Conservation (phyloP, 2,113 vertebrate genomes). For the Condylura cristata region DNA sequence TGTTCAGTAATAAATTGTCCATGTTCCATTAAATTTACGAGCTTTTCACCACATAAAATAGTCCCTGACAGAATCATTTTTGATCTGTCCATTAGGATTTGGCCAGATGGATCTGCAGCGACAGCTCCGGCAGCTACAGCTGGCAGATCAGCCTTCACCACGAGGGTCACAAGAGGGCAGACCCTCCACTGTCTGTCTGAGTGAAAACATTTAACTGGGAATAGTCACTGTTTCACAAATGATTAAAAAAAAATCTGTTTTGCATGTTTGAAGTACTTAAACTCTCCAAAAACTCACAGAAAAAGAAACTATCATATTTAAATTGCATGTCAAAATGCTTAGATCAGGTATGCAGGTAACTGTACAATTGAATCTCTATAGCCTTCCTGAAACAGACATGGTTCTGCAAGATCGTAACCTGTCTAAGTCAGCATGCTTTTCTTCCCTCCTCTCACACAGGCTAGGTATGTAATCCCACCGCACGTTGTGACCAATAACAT, state of each 20-base stretch:
- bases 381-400: background rate
- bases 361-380: background rate
- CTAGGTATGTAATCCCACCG: background rate
- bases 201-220: background rate
- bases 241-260: background rate
- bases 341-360: background rate
- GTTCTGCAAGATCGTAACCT: background rate
- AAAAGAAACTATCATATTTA: background rate
- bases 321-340: background rate
- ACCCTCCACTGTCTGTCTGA: background rate
- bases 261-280: background rate
- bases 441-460: background rate
- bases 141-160: background rate
- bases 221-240: background rate
- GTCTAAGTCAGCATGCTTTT: background rate
- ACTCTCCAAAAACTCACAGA: background rate
- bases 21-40: background rate
- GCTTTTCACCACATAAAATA: background rate
- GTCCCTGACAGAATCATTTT: background rate
- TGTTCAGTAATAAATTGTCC: background rate
- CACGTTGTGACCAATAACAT: background rate
- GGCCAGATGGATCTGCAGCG: background rate
- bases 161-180: background rate
- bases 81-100: conserved; percentile 19
- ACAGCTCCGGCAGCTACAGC: background rate